phyloP scores from a whole-genome alignment of 2,888 invertebrate genomes.

The Ptychoptera contaminata region DNA sequence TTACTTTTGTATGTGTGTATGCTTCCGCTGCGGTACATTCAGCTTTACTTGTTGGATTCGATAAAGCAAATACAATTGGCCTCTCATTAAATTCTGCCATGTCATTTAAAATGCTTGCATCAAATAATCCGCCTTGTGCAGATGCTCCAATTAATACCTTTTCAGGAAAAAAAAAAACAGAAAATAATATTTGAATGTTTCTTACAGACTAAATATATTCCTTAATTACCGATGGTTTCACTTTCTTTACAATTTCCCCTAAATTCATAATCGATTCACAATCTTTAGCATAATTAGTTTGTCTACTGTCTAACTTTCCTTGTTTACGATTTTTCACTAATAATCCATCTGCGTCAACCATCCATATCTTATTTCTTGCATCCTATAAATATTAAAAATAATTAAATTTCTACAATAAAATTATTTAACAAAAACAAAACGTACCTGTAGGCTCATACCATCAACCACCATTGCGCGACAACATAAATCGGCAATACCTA shows the following conservation, averaged over 20 bases:
- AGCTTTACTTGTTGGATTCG: slow-evolving; percentile 94
- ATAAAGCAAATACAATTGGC: slow-evolving; percentile 91
- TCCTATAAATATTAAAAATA: slow-evolving; percentile 30
- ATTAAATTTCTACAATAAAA: not conserved
- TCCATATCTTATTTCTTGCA: slow-evolving; percentile 80
- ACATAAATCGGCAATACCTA: slow-evolving; percentile 82
- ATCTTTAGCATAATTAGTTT: slow-evolving; percentile 59
- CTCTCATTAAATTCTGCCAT: slow-evolving; percentile 79
- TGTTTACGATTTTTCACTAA: slow-evolving; percentile 51
- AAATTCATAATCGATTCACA: slow-evolving; percentile 63
- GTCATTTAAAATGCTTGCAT: slow-evolving; percentile 62
- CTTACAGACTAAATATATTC: not conserved
- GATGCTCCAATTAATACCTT: slow-evolving; percentile 61
- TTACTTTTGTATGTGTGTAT: slow-evolving; percentile 78
- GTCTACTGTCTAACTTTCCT: slow-evolving; percentile 51
- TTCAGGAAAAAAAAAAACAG: slow-evolving; percentile 4
- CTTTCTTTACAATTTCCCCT: slow-evolving; percentile 57
- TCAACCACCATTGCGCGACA: slow-evolving; percentile 76
- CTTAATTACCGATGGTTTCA: slow-evolving; percentile 76
- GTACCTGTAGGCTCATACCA: slow-evolving; percentile 33
- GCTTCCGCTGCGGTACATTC: slow-evolving; percentile 97
- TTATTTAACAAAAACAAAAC: not conserved
- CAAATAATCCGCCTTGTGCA: slow-evolving; percentile 83
- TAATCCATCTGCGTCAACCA: slow-evolving; percentile 89
- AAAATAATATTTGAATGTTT: slow-evolving; percentile 4